These are phyloP conservation scores for Blomia tropicalis DNA, from an alignment of 2,888 invertebrate species.

Conservation along the genomic window DNA sequence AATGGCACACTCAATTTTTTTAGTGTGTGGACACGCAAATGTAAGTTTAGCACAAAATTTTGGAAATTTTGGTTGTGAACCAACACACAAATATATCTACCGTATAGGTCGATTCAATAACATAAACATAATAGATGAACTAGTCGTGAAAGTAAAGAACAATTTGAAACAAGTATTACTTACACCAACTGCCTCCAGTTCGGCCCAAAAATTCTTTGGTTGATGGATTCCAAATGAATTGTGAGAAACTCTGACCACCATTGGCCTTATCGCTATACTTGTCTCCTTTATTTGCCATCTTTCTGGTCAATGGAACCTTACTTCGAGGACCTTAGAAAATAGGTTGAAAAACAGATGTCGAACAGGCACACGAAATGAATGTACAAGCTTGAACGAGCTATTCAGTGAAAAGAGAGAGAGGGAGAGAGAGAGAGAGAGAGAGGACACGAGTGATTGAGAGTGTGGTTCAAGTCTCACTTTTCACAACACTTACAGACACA, in stretches of 20 bases:
- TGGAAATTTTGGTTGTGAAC: too few species aligned
- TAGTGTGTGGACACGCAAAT: too few species aligned
- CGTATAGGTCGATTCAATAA: too few species aligned
- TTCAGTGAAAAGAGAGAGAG: background rate
- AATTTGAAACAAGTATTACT: constrained; percentile 40
- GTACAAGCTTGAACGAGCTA: background rate
- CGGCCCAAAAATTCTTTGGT: constrained; percentile 78
- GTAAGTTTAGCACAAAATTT: too few species aligned
- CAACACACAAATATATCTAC: too few species aligned
- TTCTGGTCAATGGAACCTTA: background rate
- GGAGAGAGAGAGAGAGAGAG: background rate
- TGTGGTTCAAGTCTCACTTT: too few species aligned
- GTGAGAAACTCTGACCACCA: constrained; percentile 48
- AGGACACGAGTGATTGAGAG: background rate
- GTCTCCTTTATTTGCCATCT: constrained; percentile 6
- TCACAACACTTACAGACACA: background rate
- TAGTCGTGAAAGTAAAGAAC: too few species aligned
- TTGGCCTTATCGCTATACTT: constrained; percentile 7
- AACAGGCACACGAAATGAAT: too few species aligned
- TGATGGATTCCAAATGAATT: constrained; percentile 79
- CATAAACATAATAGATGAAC: too few species aligned
- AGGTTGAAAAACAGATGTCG: background rate
- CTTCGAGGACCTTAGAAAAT: background rate
- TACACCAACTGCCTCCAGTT: constrained; percentile 84
- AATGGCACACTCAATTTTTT: too few species aligned